Evolutionary conservation across 2,797 vertebrate genomes (phyloP).

Genomic region (Cynopterus sphinx): DNA sequence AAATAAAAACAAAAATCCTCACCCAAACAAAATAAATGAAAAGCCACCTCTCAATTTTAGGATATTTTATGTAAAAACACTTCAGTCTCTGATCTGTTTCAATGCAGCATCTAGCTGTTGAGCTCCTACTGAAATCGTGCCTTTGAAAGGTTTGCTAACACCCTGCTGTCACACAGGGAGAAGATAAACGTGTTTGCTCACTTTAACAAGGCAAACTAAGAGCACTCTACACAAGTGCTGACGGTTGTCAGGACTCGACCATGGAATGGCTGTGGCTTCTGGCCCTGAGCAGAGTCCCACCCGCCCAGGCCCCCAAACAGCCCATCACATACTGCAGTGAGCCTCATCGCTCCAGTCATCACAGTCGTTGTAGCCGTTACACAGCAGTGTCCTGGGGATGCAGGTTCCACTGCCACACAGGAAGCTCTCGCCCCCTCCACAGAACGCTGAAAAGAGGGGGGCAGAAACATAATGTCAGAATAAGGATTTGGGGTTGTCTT

Average conservation of each 20-base stretch:
- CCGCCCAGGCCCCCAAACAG: neutral
- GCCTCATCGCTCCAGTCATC: constrained; percentile 96
- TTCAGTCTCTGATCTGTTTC: neutral
- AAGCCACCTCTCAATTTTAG: neutral
- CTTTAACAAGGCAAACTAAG: neutral
- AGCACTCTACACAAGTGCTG: fast-evolving
- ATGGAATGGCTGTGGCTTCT: neutral
- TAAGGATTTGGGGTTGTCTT: no score
- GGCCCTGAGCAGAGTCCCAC: neutral
- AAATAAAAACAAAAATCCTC: constrained; percentile 51
- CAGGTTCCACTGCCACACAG: constrained; percentile 93
- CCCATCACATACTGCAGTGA: constrained; percentile 89
- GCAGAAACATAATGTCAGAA: neutral
- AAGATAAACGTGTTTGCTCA: neutral
- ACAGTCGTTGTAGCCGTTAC: constrained; percentile 97
- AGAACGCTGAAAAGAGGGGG: constrained; percentile 84
- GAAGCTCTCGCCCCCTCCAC: constrained; percentile 87
- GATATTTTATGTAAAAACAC: neutral
- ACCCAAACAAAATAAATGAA: constrained; percentile 49
- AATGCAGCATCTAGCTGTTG: neutral
- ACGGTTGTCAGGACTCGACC: neutral
- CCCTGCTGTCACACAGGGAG: fast-evolving
- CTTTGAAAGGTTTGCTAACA: constrained; percentile 18
- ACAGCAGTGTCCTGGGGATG: constrained; percentile 91
- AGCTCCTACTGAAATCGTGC: neutral